Evolutionary conservation across 2,888 invertebrate genomes (phyloP), one percentile per base, ranked within the genome.

Genomic region (Drosophila suboccidentalis): DNA sequence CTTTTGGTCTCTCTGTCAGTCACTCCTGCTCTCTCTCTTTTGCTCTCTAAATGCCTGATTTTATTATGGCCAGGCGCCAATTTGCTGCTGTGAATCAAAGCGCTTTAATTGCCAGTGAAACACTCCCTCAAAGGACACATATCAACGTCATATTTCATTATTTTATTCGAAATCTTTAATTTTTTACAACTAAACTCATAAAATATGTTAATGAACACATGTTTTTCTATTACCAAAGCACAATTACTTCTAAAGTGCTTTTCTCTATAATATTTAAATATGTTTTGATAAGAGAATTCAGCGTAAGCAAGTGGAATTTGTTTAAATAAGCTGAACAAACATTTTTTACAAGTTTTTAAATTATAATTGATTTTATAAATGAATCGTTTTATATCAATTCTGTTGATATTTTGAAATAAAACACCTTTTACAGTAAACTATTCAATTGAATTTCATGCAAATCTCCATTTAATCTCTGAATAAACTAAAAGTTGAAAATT

Each of bases 21-120:
- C 10, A 1, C 22, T n/a, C 11, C 1, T 6, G 4, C 39, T 9
- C 26, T 36, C n/a, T 13, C 39, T 17, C 32, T 39, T 15, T 15
- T 15, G 3, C 10, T 44, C 15, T 17, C 13, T 50, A 38, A n/a
- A 29, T 13, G 49, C 15, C 43, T 34, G n/a, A 26, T 66, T 75
- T 69, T 64, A 64, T 72, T 66, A 39, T 59, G 32, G 65, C 32
- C 60, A 26, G 84, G 79, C 82, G 84, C 81, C 81, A 77, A 60
- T 66, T 77, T 76, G 74, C 55, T 29, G 68, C 66, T 69, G 68
- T 70, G 74, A 77, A 70, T 77, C 63, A 77, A 38, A 44, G 26
- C 62, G 65, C 54, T 41, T 38, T 60, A 70, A 70, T 77, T 76
- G 50, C n/a, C 22, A 9, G 49, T 8, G 15, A 41, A 19, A 36